phyloP scores from a whole-genome alignment of 2,797 vertebrate species.

The Aselliscus stoliczkanus region DNA sequence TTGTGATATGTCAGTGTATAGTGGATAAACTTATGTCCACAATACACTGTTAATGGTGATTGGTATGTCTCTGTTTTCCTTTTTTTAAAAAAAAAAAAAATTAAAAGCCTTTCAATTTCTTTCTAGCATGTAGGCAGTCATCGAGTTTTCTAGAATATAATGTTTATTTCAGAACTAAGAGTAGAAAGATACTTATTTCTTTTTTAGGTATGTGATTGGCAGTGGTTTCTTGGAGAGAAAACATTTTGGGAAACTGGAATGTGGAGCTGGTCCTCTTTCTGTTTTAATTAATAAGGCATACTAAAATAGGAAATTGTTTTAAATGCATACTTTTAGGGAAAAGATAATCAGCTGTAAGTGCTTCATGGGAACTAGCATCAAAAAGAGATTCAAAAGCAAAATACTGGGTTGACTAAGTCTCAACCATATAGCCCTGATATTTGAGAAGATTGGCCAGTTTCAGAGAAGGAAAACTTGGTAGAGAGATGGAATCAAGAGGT shows the following conservation, averaged over 20 bases:
- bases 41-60: neutral
- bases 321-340: neutral
- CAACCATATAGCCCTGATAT: neutral
- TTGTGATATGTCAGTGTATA: neutral
- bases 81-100: neutral
- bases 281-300: neutral
- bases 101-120: neutral
- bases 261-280: neutral
- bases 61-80: neutral
- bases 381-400: neutral
- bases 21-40: neutral
- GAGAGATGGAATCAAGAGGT: neutral
- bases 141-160: neutral
- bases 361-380: neutral
- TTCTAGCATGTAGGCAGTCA: neutral
- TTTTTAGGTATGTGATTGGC: neutral
- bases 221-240: neutral
- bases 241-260: neutral
- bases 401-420: neutral
- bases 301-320: neutral
- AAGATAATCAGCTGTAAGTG: neutral
- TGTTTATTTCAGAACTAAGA: neutral
- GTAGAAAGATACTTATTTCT: neutral
- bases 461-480: neutral
- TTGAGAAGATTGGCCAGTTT: neutral